These are phyloP conservation scores for Bursaphelenchus okinawaensis DNA, from an alignment of 2,888 invertebrate genomes.

Conservation along the genomic window DNA sequence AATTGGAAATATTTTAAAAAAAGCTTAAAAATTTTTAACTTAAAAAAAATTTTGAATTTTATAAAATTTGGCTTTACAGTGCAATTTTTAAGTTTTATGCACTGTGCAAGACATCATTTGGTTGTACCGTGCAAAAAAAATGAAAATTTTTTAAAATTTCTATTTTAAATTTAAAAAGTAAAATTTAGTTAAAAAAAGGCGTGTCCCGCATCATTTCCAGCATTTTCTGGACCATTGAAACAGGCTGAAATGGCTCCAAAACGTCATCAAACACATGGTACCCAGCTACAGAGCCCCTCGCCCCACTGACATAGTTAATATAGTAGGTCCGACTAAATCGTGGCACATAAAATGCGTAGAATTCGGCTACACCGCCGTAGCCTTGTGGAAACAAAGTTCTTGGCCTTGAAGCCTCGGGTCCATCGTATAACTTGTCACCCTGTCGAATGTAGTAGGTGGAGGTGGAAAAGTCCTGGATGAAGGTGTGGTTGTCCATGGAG, in stretches of 20 bases:
- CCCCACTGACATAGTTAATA: background rate
- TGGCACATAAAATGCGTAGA: background rate
- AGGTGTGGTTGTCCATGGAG: background rate
- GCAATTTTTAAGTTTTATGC: too few relatives aligned
- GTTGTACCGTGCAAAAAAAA: too few relatives aligned
- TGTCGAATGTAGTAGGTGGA: background rate
- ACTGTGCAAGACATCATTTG: too few relatives aligned
- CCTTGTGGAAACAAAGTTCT: background rate
- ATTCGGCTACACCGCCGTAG: background rate
- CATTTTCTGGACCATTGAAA: background rate
- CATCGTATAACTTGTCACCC: too few relatives aligned
- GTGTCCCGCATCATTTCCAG: background rate
- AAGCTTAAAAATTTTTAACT: too few relatives aligned
- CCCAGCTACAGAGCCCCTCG: background rate
- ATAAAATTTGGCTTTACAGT: too few relatives aligned
- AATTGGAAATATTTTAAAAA: too few relatives aligned
- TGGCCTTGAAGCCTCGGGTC: background rate
- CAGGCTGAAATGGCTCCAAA: background rate
- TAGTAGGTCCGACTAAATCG: background rate
- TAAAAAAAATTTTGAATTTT: too few relatives aligned
- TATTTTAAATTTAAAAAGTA: background rate
- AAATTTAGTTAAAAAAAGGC: background rate
- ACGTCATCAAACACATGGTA: background rate
- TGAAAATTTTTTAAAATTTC: too few relatives aligned
- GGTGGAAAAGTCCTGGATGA: background rate